phyloP scores from a whole-genome alignment of 35 echinoderm and acorn worm genomes.

The Strongylocentrotus purpuratus region DNA sequence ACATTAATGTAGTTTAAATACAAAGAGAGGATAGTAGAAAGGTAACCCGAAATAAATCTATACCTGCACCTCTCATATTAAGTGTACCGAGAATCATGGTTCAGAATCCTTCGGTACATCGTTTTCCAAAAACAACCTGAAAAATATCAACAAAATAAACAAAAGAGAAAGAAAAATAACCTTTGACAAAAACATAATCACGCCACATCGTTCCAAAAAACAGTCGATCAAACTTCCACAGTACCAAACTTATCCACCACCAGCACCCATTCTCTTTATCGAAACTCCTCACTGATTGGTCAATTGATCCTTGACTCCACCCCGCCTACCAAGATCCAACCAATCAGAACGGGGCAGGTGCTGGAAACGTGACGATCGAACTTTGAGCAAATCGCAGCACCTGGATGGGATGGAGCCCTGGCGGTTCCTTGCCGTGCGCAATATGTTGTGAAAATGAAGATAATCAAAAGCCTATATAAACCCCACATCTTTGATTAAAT shows the following conservation, averaged over 20 bases:
- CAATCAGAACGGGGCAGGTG: not conserved
- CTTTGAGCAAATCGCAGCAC: not conserved
- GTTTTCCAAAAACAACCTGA: not conserved
- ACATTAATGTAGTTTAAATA: no score
- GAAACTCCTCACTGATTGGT: not conserved
- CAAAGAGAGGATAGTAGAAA: no score
- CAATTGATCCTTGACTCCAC: not conserved
- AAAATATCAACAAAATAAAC: not conserved
- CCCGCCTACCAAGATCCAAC: not conserved
- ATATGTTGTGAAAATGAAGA: not conserved
- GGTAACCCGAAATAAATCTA: no score
- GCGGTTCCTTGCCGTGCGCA: not conserved
- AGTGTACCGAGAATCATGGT: no score
- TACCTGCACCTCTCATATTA: no score
- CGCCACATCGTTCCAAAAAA: not conserved
- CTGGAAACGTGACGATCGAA: not conserved
- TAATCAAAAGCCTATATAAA: not conserved
- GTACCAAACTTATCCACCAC: not conserved
- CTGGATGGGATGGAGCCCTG: not conserved
- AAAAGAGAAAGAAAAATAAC: not conserved
- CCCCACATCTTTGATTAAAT: not conserved
- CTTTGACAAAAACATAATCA: not conserved
- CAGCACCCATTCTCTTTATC: not conserved
- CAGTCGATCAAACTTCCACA: not conserved
- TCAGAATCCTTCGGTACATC: not conserved